Percentiles rank a stretch among this genome's conserved stretches.
Evolutionary conservation across 2,888 invertebrate species (phyloP).

Genomic region (Clitarchus hookeri): DNA sequence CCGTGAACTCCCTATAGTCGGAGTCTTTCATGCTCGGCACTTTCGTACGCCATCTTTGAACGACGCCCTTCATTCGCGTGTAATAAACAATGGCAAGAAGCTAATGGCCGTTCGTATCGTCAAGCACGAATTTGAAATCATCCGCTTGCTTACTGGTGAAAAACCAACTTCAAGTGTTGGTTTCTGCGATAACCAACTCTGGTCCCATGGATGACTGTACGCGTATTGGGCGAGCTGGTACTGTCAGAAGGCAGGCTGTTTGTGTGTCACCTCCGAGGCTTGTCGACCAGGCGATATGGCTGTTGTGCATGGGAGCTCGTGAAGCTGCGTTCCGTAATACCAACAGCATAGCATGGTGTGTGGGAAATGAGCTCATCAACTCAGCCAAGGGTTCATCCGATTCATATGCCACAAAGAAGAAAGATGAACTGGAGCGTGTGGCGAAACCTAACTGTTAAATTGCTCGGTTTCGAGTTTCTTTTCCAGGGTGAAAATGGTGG

Average conservation of each 20-base stretch:
- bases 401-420: no score
- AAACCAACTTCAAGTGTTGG: constrained; percentile 78
- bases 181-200: constrained; percentile 97
- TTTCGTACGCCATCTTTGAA: no score
- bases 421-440: no score
- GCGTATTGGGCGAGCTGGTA: constrained; percentile 99
- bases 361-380: constrained; percentile 99
- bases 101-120: constrained; percentile 98
- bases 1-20: no score
- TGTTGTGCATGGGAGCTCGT: constrained; percentile 97
- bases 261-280: constrained; percentile 98
- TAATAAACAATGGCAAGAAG: constrained; percentile 99
- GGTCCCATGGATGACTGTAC: constrained; percentile 99
- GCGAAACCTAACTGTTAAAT: no score
- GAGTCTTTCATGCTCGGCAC: no score
- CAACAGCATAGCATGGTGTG: constrained; percentile 99
- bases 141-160: constrained; percentile 88
- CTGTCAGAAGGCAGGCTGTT: constrained; percentile 99
- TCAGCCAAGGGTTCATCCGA: constrained; percentile 99
- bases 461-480: no score
- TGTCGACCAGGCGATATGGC: constrained; percentile 99
- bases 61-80: no score
- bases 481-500: no score
- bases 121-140: constrained; percentile 99
- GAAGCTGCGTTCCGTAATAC: constrained; percentile 99